Base-by-base conservation (phyloP, 1,140 invertebrate species). In the Pristionchus pacificus region DNA sequence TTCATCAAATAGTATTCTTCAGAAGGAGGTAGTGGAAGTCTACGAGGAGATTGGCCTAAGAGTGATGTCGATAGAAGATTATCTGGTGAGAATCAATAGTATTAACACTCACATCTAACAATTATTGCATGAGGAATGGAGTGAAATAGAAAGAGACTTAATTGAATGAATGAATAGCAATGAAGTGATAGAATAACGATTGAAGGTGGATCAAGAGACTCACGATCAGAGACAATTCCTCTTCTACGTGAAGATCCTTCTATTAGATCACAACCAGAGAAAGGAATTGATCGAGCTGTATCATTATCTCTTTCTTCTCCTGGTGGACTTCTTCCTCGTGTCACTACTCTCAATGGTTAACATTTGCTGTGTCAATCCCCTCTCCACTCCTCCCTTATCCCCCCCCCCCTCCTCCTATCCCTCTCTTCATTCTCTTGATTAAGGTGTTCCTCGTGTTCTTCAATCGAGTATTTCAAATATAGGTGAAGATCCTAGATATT, bases 401-500 rank as follows among this genome's bases (percentile, higher is more conserved):
- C n/a, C n/a, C n/a, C n/a, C n/a, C n/a, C n/a, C n/a, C n/a, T n/a
- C n/a, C n/a, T n/a, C n/a, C n/a, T n/a, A n/a, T n/a, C n/a, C n/a
- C n/a, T n/a, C n/a, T n/a, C n/a, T n/a, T n/a, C n/a, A n/a, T n/a
- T n/a, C n/a, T n/a, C n/a, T n/a, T n/a, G n/a, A n/a, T n/a, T n/a
- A n/a, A n/a, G n/a, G n/a, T n/a, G n/a, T n/a, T n/a, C n/a, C n/a
- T n/a, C n/a, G n/a, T n/a, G n/a, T n/a, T n/a, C n/a, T n/a, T 15
- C 32, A 58, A 30, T 59, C 29, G 38, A 60, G 58, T 49, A 19
- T n/a, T n/a, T 33, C 65, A 65, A 70, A 77, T 28, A 33, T 25
- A n/a, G 33, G 19, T 29, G 62, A 30, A 31, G 31, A 76, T 19
- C 14, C 64, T 24, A 69, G 74, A 76, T 19, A n/a, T 29, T 29